Evolutionary conservation across 2,797 vertebrate species (phyloP), one percentile per base, ranked within the genome.

Genomic region (Muscicapa striata): DNA sequence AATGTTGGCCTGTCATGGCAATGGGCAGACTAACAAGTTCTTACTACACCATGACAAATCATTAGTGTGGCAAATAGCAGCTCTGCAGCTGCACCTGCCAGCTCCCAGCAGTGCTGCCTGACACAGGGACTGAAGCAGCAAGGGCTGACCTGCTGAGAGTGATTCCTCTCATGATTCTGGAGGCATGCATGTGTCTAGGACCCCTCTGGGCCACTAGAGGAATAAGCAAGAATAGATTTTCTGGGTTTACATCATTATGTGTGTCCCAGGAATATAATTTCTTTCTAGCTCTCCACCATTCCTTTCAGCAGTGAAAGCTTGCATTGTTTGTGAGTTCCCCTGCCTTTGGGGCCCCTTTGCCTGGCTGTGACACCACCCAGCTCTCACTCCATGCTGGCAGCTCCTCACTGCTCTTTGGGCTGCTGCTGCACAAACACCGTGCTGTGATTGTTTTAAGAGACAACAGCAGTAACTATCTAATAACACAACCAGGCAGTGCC

Each of bases 391-490:
- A 15, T 20, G 73, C n/a, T 69, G 59, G 64, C 79, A 80, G 32
- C 20, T 81, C 2, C 26, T 46, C 76, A 40, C 62, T 67, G 87
- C 24, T 79, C 51, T 68, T 61, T 1, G 5, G 90, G 74, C 62
- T 94, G 61, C 74, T 92, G 18, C 85, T 89, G 34, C 63, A 66
- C 32, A 84, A 76, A 75, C 68, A 68, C n/a, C 48, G 52, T 16
- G 36, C 68, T 93, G 74, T 88, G 51, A 55, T 16, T 69, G 52
- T 40, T 77, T 70, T 63, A 52, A 43, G 63, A 94, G 59, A 79
- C 40, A 49, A 36, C 72, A 95, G 73, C 66, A 81, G 58, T 72
- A 94, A 69, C 55, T 85, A 21, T 59, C 85, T 85, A 88, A 87
- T 46, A 93, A 80, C 72, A 79, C 30, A 94, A 55, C 29, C 54